Percentiles rank a stretch among this genome's conserved stretches.
Conservation (phyloP, 2,888 invertebrate species). For the Lysandra coridon region DNA sequence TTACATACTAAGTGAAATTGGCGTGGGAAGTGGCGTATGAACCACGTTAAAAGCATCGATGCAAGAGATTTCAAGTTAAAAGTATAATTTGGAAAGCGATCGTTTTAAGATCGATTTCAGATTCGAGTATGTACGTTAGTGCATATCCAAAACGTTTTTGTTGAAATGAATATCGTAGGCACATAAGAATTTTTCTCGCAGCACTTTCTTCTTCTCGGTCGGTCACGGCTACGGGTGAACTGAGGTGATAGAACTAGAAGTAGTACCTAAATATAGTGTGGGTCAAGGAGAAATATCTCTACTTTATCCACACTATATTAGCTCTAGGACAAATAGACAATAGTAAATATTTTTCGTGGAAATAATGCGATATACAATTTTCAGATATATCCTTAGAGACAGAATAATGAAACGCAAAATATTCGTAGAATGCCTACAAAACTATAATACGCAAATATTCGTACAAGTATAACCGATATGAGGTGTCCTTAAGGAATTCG, state of each 20-base stretch:
- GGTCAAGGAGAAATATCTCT: too few relatives aligned
- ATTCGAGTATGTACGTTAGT: background rate
- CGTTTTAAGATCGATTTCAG: background rate
- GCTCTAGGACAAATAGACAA: too few relatives aligned
- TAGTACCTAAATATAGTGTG: too few relatives aligned
- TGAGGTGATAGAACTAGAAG: too few relatives aligned
- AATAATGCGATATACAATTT: background rate
- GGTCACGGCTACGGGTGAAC: too few relatives aligned
- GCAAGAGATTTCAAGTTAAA: background rate
- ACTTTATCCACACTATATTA: too few relatives aligned
- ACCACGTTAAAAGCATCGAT: conserved; percentile 2
- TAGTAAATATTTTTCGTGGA: too few relatives aligned
- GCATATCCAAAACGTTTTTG: background rate
- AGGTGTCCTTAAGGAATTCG: conserved; percentile 27
- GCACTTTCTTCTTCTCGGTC: too few relatives aligned
- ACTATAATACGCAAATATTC: background rate
- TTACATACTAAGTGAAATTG: background rate
- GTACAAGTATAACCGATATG: background rate
- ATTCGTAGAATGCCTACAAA: background rate
- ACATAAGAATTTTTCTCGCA: too few relatives aligned
- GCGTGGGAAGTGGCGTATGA: conserved; percentile 15
- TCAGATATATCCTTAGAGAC: background rate
- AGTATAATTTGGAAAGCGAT: background rate
- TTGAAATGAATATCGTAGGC: background rate
- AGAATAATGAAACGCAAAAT: background rate